Conservation (phyloP, 2,113 vertebrate genomes). For the Rhea pennata region DNA sequence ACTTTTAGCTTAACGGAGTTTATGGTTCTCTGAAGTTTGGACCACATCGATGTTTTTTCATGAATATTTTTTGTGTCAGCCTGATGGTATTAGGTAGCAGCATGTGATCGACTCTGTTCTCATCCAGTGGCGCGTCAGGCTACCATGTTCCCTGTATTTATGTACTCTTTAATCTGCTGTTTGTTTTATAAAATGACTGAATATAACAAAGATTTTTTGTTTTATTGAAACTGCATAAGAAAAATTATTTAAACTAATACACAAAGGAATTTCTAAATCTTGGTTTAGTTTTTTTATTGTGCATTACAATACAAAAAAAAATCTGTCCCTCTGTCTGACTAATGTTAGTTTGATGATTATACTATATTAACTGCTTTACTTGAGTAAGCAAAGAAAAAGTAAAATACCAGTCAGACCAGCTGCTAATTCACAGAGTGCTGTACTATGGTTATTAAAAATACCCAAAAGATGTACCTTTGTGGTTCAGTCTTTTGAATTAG, state of each 20-base stretch:
- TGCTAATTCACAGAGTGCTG: slow-evolving; percentile 84
- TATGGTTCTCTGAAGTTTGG: background rate
- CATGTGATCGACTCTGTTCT: background rate
- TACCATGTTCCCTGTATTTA: background rate
- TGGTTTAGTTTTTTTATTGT: slow-evolving; percentile 68
- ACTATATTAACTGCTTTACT: slow-evolving; percentile 87
- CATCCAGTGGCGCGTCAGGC: background rate
- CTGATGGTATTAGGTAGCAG: background rate
- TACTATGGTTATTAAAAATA: slow-evolving; percentile 89
- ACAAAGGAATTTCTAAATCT: slow-evolving; percentile 49
- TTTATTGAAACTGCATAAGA: slow-evolving; percentile 5
- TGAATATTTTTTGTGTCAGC: background rate
- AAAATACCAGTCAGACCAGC: slow-evolving; percentile 86
- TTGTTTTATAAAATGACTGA: slow-evolving; percentile 41
- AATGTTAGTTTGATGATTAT: slow-evolving; percentile 86
- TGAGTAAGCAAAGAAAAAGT: slow-evolving; percentile 85
- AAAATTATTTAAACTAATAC: slow-evolving; percentile 54
- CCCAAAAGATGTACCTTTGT: slow-evolving; percentile 88
- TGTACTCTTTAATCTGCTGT: background rate
- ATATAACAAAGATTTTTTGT: slow-evolving; percentile 26
- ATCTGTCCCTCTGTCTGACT: slow-evolving; percentile 76
- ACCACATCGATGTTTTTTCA: background rate
- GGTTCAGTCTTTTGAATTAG: slow-evolving; percentile 87
- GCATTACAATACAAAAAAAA: slow-evolving; percentile 70
- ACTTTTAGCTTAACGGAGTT: background rate